phyloP scores from a whole-genome alignment of 2,113 vertebrate species.

The Otus sunia region DNA sequence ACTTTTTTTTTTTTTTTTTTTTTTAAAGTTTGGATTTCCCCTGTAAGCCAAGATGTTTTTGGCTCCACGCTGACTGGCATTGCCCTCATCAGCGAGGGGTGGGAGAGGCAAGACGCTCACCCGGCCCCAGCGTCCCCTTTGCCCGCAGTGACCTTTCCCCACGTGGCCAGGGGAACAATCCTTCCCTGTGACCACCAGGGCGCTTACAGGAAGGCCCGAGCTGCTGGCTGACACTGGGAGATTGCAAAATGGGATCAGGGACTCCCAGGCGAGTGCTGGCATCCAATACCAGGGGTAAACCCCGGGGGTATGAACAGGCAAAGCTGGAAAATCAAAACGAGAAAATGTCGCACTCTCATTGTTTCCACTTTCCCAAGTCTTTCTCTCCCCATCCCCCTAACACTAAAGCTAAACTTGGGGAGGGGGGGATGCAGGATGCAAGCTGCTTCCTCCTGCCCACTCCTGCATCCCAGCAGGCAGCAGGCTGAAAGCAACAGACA shows the following conservation, averaged over 20 bases:
- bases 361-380: background rate
- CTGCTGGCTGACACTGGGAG: background rate
- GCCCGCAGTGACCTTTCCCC: slow-evolving; percentile 27
- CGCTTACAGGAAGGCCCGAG: background rate
- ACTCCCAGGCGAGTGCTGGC: background rate
- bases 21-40: background rate
- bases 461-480: background rate
- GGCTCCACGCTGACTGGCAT: background rate
- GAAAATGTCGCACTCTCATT: background rate
- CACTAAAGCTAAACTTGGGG: background rate
- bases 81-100: background rate
- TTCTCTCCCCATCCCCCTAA: background rate
- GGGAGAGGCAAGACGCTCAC: background rate
- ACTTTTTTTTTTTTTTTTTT: background rate
- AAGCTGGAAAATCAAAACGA: background rate
- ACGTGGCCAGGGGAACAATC: background rate
- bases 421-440: background rate
- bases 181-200: background rate
- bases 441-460: background rate
- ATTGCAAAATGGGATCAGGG: background rate
- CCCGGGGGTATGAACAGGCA: background rate
- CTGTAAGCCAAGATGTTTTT: background rate
- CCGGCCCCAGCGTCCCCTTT: background rate
- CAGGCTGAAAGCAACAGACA: background rate
- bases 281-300: background rate